Conservation (phyloP, 2,113 vertebrate genomes). For the Centropus bengalensis region DNA sequence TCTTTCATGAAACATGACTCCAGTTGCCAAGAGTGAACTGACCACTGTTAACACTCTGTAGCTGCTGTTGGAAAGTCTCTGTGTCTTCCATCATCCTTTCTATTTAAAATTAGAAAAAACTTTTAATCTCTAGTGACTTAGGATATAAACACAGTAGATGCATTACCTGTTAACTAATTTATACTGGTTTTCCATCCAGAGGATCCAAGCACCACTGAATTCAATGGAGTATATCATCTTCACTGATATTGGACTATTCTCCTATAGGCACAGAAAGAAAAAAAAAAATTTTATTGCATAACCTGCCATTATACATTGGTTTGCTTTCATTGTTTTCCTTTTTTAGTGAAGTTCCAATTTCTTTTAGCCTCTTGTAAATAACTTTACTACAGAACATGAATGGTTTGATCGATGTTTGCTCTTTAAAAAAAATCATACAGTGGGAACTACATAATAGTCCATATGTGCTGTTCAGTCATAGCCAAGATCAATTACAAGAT, state of each 20-base stretch:
- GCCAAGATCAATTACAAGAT: conserved; percentile 26
- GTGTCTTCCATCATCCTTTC: background rate
- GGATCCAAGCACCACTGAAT: background rate
- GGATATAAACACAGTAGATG: background rate
- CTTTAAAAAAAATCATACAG: background rate
- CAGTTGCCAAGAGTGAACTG: background rate
- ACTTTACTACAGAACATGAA: background rate
- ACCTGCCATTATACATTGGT: background rate
- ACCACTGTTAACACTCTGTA: background rate
- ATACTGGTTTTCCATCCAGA: background rate
- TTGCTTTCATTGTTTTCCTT: background rate
- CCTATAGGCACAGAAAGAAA: background rate
- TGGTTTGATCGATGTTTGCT: background rate
- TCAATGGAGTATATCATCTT: background rate
- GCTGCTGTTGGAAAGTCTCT: background rate
- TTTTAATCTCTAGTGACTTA: background rate
- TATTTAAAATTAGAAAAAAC: background rate
- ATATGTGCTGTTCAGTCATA: background rate
- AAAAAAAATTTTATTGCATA: background rate
- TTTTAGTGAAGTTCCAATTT: background rate
- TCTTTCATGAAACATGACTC: background rate
- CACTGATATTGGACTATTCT: background rate
- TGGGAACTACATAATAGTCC: background rate
- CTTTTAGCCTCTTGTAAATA: background rate
- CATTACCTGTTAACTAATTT: background rate